Conservation (phyloP, 53 echinoderm and acorn worm species). For the Mesocentrotus franciscanus region DNA sequence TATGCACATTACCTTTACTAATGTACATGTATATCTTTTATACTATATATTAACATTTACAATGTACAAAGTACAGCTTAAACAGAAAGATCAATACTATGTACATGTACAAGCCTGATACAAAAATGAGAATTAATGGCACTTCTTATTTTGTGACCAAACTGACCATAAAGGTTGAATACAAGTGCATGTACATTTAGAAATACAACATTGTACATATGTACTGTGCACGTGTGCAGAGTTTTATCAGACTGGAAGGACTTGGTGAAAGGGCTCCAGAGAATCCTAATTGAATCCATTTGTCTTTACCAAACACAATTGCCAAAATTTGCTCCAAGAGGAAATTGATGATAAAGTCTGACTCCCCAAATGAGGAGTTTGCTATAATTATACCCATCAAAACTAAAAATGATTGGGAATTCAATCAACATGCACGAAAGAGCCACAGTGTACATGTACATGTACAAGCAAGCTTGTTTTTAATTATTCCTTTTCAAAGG, state of each 20-base stretch:
- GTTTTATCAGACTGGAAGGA: neutral
- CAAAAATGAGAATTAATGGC: neutral
- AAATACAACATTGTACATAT: too few species aligned
- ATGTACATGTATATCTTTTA: too few species aligned
- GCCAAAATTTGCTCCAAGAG: neutral
- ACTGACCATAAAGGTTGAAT: neutral
- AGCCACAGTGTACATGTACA: neutral
- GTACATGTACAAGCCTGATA: neutral
- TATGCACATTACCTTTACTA: too few species aligned
- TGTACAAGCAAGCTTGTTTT: neutral
- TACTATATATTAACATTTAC: too few species aligned
- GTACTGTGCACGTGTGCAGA: neutral
- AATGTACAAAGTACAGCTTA: too few species aligned
- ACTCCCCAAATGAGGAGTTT: neutral
- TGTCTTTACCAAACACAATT: neutral
- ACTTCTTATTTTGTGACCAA: too few species aligned
- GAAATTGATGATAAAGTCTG: constrained; percentile 30
- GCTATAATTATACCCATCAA: neutral
- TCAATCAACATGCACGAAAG: neutral
- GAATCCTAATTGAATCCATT: constrained; percentile 34
- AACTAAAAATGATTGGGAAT: neutral
- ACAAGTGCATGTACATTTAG: neutral
- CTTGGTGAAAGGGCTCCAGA: neutral
- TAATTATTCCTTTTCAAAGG: neutral
- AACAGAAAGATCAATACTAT: neutral